A percentile compares a stretch with the other conserved stretches of the same genome.
These are phyloP conservation scores for Eleutherodactylus coqui DNA, from an alignment of 2,797 vertebrate genomes.

Conservation along the genomic window DNA sequence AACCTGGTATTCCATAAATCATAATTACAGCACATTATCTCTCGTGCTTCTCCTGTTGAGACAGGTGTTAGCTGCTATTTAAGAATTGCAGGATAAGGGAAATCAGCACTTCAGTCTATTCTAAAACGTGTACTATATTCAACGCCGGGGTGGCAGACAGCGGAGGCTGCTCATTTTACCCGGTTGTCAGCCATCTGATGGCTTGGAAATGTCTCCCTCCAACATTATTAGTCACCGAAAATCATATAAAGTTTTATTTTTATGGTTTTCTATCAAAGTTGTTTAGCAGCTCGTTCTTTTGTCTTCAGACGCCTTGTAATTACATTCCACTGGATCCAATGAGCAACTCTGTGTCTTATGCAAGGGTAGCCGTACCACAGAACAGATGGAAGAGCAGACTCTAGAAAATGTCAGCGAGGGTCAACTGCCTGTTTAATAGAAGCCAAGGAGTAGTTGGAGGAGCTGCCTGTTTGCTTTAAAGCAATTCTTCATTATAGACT, in stretches of 20 bases:
- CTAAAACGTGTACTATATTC: background rate
- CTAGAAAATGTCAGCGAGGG: too few species aligned
- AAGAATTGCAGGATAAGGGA: slow-evolving; percentile 8
- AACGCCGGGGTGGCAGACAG: background rate
- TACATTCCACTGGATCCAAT: background rate
- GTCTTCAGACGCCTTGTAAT: background rate
- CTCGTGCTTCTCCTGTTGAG: slow-evolving; percentile 5
- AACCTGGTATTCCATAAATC: slow-evolving; percentile 48
- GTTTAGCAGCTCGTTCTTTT: background rate
- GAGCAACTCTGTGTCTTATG: too few species aligned
- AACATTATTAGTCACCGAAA: background rate
- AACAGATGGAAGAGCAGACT: too few species aligned
- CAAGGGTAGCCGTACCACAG: too few species aligned
- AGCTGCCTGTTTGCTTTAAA: too few species aligned
- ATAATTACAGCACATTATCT: slow-evolving; percentile 41
- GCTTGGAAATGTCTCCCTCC: background rate
- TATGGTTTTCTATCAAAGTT: background rate
- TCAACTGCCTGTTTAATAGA: too few species aligned
- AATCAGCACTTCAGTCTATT: background rate
- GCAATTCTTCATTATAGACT: too few species aligned
- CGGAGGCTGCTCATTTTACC: background rate
- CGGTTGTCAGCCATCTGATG: background rate
- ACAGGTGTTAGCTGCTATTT: slow-evolving; percentile 31
- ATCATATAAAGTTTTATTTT: background rate
- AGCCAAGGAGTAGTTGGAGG: too few species aligned